Evolutionary conservation across 2,888 invertebrate genomes (phyloP), one percentile per base, ranked within the genome.

Genomic region (Drosophila prostipennis): DNA sequence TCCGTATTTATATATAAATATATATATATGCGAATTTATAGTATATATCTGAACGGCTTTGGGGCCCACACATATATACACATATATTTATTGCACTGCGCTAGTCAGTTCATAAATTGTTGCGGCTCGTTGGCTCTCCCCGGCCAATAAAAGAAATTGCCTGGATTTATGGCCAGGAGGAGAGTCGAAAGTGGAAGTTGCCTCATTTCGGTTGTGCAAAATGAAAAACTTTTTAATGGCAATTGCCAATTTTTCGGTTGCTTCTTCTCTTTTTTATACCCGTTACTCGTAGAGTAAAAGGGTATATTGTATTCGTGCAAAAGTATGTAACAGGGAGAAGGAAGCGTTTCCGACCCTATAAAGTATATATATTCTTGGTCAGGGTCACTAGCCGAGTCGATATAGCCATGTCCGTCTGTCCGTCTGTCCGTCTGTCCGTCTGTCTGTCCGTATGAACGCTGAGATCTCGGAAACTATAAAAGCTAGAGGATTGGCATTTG

Each of bases 31-130:
- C 16, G 52, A 39, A 52, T 39, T 32, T 57, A 32, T 40, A 40
- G 57, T 58, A 51, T 58, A 59, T 45, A 51, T 64, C 52, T 60
- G 16, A 54, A 26, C 29, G 26, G 29, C 7, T 49, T 19, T 42
- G 42, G 40, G 57, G 53, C 34, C 23, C 48, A 34, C 46, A 51
- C 43, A 42, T 59, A 42, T 59, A 42, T 46, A 51, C 43, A 42
- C 43, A 42, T 59, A 36, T 37, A 60, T 63, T 57, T 72, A 63
- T 40, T 63, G 64, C 72, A 19, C 16, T 72, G 55, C 64, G 56
- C 73, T 72, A 72, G 64, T 63, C 63, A 81, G 80, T 81, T 80
- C 83, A 81, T 81, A 81, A 81, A 81, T 86, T 76, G 75, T 75
- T 71, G 61, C 61, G 61, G 72, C 61, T 71, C 60, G 70, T 70